phyloP scores from a whole-genome alignment of 2,113 vertebrate species.

The Lutjanus erythropterus region DNA sequence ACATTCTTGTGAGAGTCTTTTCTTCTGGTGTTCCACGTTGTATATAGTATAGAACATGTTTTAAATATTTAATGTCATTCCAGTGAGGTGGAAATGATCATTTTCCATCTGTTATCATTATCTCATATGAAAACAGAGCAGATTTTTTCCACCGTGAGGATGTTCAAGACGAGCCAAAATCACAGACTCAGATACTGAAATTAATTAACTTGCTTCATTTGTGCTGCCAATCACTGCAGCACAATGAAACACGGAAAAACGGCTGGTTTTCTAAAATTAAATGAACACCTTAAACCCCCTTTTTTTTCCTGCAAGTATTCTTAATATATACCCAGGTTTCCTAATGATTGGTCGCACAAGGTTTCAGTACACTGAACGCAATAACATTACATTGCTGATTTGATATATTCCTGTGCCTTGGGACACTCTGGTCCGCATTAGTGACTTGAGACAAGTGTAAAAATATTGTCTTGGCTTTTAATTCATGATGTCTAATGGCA shows the following conservation, averaged over 20 bases:
- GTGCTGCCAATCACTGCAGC: constrained; percentile 11
- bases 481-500: constrained; percentile 38
- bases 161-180: constrained; percentile 28
- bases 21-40: neutral
- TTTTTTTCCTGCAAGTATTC: neutral
- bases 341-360: neutral
- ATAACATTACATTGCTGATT: neutral
- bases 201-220: constrained; percentile 27
- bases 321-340: constrained; percentile 3
- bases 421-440: constrained; percentile 22
- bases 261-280: neutral
- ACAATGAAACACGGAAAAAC: constrained; percentile 12
- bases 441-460: constrained; percentile 16
- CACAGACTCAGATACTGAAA: constrained; percentile 21
- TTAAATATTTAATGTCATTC: neutral
- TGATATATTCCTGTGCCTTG: constrained; percentile 19
- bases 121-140: neutral
- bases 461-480: constrained; percentile 28
- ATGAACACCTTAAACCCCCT: neutral
- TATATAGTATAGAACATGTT: neutral
- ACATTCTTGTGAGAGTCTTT: constrained; percentile 34
- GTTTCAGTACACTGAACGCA: neutral
- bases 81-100: neutral
- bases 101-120: constrained; percentile 33
- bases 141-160: neutral